Evolutionary conservation across 2,888 invertebrate genomes (phyloP).

Genomic region (Chloroclysta siterata): DNA sequence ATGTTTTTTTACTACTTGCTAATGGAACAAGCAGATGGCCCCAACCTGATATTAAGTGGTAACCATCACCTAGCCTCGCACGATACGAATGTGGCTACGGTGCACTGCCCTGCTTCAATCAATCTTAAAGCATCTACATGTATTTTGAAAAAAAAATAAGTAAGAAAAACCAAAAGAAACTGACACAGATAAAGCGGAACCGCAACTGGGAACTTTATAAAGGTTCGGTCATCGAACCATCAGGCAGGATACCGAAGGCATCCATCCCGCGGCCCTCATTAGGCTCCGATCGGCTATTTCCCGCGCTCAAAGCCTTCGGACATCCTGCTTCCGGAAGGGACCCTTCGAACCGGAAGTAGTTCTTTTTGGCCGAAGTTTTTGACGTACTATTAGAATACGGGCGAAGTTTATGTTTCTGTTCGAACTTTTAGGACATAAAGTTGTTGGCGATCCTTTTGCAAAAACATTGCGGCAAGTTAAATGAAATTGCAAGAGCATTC

Average conservation of each 20-base stretch:
- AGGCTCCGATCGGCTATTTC: constrained; percentile 66
- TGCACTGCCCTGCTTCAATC: too few species aligned
- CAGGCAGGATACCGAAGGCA: constrained; percentile 26
- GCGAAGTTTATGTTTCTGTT: constrained; percentile 3
- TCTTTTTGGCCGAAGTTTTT: constrained; percentile 42
- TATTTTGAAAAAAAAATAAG: neutral
- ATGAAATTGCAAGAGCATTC: too few species aligned
- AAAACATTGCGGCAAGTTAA: neutral
- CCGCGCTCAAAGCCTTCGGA: constrained; percentile 58
- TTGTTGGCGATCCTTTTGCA: too few species aligned
- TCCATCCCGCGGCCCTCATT: constrained; percentile 60
- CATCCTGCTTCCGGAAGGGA: constrained; percentile 60
- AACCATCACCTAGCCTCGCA: too few species aligned
- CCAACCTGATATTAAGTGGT: too few species aligned
- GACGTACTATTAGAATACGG: constrained; percentile 20
- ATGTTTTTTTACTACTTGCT: too few species aligned
- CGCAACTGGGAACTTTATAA: constrained; percentile 13
- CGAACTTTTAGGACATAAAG: neutral
- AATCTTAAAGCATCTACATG: too few species aligned
- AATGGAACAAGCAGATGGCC: too few species aligned
- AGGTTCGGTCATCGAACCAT: constrained; percentile 20
- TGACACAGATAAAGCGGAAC: constrained; percentile 4
- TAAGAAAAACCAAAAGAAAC: constrained; percentile 5
- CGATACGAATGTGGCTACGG: too few species aligned
- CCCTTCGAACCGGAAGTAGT: constrained; percentile 57